phyloP scores from a whole-genome alignment of 2,888 invertebrate genomes.

The Heliconius aoede region DNA sequence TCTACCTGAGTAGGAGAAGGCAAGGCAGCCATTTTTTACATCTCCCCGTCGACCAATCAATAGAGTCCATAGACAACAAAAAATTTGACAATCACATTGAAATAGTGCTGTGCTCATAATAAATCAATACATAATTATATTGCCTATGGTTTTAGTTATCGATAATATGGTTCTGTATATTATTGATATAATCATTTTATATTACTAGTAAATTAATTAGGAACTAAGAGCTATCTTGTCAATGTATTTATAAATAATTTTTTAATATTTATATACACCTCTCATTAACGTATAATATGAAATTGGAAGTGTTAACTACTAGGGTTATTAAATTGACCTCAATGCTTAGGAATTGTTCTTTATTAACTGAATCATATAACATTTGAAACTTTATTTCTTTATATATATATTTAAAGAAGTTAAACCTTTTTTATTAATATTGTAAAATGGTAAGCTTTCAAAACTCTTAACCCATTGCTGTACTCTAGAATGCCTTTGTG shows the following conservation, averaged over 20 bases:
- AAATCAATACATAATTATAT: conserved; percentile 11
- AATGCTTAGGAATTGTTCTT: background rate
- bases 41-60: conserved; percentile 84
- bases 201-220: background rate
- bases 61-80: conserved; percentile 75
- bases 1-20: conserved; percentile 93
- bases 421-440: conserved; percentile 63
- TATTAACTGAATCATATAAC: background rate
- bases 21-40: conserved; percentile 92
- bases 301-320: background rate
- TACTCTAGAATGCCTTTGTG: conserved; percentile 63
- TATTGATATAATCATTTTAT: background rate
- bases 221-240: too few relatives aligned
- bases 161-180: background rate
- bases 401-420: conserved; percentile 57
- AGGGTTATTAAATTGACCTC: background rate
- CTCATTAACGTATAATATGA: background rate
- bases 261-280: background rate
- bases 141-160: background rate
- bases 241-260: too few relatives aligned
- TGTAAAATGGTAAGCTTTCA: conserved; percentile 58
- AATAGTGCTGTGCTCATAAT: conserved; percentile 40
- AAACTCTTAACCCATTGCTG: conserved; percentile 69
- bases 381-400: conserved; percentile 21
- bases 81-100: conserved; percentile 61